phyloP scores from a whole-genome alignment of 2,113 vertebrate species.

The Numenius arquata region DNA sequence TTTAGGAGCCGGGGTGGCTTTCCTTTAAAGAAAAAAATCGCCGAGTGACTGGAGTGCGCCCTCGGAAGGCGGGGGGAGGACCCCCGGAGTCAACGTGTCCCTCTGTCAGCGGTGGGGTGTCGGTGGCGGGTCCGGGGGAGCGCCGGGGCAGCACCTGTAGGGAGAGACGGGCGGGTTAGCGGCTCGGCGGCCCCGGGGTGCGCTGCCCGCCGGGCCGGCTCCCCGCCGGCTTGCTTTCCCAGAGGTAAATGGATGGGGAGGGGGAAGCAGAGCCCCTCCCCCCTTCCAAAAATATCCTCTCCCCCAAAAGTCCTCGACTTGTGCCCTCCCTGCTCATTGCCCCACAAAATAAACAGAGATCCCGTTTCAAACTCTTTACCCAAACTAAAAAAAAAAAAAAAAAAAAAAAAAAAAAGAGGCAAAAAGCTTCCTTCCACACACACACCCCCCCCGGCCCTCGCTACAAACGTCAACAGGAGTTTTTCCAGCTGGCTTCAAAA shows the following conservation, averaged over 20 bases:
- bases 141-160: conserved; percentile 54
- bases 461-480: conserved; percentile 35
- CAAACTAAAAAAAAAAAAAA: neutral
- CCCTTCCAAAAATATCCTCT: conserved; percentile 13
- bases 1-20: neutral
- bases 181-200: neutral
- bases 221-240: neutral
- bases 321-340: neutral
- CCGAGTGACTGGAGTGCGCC: neutral
- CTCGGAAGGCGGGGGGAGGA: neutral
- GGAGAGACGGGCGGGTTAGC: neutral
- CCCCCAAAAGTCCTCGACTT: neutral
- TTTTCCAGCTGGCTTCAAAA: conserved; percentile 38
- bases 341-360: conserved; percentile 38
- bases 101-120: neutral
- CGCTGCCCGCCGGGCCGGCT: neutral
- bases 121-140: neutral
- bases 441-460: neutral
- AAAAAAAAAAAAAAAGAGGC: neutral
- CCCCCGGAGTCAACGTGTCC: neutral
- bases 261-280: neutral
- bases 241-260: neutral
- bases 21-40: neutral
- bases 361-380: neutral
- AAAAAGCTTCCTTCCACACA: neutral